Conservation (phyloP, 1,140 invertebrate genomes). For the Temnothorax longispinosus region DNA sequence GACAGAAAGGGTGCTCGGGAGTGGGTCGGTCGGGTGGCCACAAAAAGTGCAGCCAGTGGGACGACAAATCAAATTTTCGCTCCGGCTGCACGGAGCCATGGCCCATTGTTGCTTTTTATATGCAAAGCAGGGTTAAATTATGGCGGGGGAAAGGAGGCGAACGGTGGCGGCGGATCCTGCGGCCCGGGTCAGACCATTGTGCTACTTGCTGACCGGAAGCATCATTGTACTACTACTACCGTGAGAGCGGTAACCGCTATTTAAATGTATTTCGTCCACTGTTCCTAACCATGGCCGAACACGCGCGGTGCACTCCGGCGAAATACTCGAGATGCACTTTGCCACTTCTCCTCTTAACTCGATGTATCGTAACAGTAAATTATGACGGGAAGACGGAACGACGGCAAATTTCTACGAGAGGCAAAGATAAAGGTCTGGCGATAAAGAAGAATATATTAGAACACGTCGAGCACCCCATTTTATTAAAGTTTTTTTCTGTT, state of each 20-base stretch:
- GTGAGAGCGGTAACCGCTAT: constrained; percentile 67
- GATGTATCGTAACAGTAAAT: constrained; percentile 38
- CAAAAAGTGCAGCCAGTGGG: constrained; percentile 74
- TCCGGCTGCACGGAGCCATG: constrained; percentile 69
- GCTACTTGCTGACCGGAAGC: constrained; percentile 80
- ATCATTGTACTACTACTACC: constrained; percentile 74
- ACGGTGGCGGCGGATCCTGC: constrained; percentile 59
- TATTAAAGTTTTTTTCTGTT: not conserved
- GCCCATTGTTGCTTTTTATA: constrained; percentile 82
- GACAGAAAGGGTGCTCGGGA: not conserved
- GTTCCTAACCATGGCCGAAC: constrained; percentile 35
- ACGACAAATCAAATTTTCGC: constrained; percentile 81
- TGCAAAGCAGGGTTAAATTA: constrained; percentile 82
- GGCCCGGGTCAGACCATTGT: constrained; percentile 74
- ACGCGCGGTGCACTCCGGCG: constrained; percentile 11
- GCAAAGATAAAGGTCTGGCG: not conserved
- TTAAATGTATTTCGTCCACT: constrained; percentile 73
- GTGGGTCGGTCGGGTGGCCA: constrained; percentile 3
- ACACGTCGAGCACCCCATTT: not conserved
- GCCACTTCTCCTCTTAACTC: constrained; percentile 1
- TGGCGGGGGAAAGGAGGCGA: constrained; percentile 72
- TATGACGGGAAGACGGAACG: not conserved
- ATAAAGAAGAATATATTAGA: not conserved
- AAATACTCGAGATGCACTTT: constrained; percentile 46
- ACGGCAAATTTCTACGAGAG: not conserved